A percentile compares a stretch with the other conserved stretches of the same genome.
Conservation (phyloP, 1,140 invertebrate species). For the Aporrectodea caliginosa region DNA sequence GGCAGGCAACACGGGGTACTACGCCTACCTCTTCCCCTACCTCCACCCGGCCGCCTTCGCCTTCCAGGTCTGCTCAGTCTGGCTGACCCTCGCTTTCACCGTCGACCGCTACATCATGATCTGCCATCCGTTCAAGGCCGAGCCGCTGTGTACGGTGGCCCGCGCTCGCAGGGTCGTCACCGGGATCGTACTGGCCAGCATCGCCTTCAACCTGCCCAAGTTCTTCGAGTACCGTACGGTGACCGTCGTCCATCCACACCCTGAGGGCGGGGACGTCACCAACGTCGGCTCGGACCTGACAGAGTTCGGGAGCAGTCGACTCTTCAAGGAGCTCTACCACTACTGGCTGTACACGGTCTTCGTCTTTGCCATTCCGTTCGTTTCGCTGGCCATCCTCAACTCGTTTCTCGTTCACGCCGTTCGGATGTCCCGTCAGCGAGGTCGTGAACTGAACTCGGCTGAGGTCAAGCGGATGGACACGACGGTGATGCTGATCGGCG, state of each 20-base stretch:
- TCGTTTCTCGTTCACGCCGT: slow-evolving; percentile 52
- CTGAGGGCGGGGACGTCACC: slow-evolving; percentile 15
- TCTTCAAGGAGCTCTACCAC: slow-evolving; percentile 49
- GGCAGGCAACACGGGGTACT: slow-evolving; percentile 34
- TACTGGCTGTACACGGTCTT: slow-evolving; percentile 52
- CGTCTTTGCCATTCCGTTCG: slow-evolving; percentile 52
- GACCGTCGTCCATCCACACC: slow-evolving; percentile 2
- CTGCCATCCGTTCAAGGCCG: slow-evolving; percentile 54
- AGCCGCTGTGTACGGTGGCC: slow-evolving; percentile 46
- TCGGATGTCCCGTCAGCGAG: slow-evolving; percentile 44
- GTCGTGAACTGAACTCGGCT: slow-evolving; percentile 43
- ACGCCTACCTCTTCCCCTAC: slow-evolving; percentile 48
- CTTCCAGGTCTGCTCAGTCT: slow-evolving; percentile 51
- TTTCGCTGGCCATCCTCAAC: slow-evolving; percentile 50
- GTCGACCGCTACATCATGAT: slow-evolving; percentile 57
- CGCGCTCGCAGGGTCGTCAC: slow-evolving; percentile 45
- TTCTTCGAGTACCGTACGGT: slow-evolving; percentile 51
- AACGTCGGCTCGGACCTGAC: slow-evolving; percentile 40
- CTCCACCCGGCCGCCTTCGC: slow-evolving; percentile 49
- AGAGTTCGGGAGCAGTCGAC: slow-evolving; percentile 41
- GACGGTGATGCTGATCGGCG: slow-evolving; percentile 54
- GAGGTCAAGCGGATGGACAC: slow-evolving; percentile 53
- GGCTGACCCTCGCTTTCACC: slow-evolving; percentile 55
- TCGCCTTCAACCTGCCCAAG: slow-evolving; percentile 49
- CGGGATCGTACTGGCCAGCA: slow-evolving; percentile 38